phyloP scores from a whole-genome alignment of 2,888 invertebrate genomes.

The Julus scandinavius region DNA sequence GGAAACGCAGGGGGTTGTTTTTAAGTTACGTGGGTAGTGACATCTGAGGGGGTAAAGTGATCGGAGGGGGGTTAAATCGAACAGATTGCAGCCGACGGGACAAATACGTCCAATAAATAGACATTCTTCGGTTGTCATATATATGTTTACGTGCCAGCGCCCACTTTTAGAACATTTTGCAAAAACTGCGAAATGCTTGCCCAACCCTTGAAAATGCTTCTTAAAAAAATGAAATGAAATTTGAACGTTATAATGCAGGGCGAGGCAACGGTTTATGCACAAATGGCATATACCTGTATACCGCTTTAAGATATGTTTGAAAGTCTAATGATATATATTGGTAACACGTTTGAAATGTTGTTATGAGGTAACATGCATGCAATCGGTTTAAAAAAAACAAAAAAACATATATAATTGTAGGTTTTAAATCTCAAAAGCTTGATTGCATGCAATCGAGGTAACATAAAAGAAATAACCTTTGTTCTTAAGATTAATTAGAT shows the following conservation, averaged over 20 bases:
- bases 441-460: too few species aligned
- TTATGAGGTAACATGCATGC: too few species aligned
- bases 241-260: not conserved
- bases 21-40: slow-evolving; percentile 6
- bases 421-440: too few species aligned
- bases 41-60: slow-evolving; percentile 39
- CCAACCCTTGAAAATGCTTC: slow-evolving; percentile 12
- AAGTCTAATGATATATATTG: too few species aligned
- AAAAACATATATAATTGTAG: too few species aligned
- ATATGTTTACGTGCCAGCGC: not conserved
- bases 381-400: too few species aligned
- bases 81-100: slow-evolving; percentile 37
- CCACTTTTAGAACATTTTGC: not conserved
- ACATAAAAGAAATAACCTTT: too few species aligned
- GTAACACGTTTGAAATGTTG: too few species aligned
- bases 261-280: not conserved
- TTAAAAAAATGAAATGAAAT: not conserved
- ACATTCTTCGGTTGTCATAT: slow-evolving; percentile 23
- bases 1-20: not conserved
- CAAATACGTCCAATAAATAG: slow-evolving; percentile 35
- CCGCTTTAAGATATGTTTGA: too few species aligned
- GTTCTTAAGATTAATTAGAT: too few species aligned
- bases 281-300: too few species aligned
- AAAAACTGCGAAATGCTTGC: not conserved
- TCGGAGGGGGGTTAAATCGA: slow-evolving; percentile 42